A percentile compares a stretch with the other conserved stretches of the same genome.
Evolutionary conservation across 1,140 invertebrate genomes (phyloP).

Genomic region (Metopolophium dirhodum): DNA sequence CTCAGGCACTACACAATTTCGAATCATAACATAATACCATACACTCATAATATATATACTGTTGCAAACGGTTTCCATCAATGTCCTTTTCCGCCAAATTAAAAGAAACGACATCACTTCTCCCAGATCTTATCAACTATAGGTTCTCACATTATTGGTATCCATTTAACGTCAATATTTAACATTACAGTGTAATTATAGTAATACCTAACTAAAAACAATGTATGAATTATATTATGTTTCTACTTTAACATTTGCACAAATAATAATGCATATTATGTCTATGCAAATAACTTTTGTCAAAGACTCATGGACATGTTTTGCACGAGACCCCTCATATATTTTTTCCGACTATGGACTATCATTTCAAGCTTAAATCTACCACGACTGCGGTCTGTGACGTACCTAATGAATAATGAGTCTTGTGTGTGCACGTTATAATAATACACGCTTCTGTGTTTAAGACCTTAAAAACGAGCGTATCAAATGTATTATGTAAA

Average conservation of each 20-base stretch:
- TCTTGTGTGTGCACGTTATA: background rate
- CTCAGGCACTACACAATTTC: background rate
- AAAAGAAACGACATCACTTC: background rate
- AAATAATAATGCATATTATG: background rate
- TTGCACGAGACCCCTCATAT: background rate
- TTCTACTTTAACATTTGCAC: background rate
- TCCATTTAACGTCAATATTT: background rate
- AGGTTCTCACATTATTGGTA: background rate
- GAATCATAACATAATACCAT: background rate
- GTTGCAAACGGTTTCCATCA: background rate
- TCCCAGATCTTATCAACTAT: no score
- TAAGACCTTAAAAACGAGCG: background rate
- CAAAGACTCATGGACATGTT: background rate
- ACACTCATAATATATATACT: no score
- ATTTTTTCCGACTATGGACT: background rate
- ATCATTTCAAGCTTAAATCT: background rate
- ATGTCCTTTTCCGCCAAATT: background rate
- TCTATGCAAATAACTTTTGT: no score
- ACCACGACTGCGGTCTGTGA: no score
- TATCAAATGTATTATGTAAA: background rate
- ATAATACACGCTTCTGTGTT: background rate
- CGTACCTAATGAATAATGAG: background rate
- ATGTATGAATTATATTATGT: background rate
- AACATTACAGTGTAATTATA: background rate
- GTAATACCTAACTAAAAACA: no score